phyloP scores from a whole-genome alignment of 2,888 invertebrate species.

The Lepidocyrtoides sp. region DNA sequence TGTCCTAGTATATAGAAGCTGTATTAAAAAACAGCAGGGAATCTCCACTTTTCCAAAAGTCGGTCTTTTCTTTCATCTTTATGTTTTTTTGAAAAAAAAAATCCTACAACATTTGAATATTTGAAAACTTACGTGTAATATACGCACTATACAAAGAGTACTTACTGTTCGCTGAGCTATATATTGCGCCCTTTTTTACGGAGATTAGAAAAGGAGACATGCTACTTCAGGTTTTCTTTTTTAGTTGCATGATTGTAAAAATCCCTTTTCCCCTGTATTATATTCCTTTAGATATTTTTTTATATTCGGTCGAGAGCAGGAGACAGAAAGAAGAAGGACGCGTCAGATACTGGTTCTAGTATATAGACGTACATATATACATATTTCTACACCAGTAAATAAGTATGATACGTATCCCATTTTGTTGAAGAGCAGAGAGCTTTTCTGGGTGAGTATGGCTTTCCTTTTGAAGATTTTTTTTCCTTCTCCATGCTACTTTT shows the following conservation, averaged over 20 bases:
- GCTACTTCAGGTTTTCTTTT: slow-evolving; percentile 54
- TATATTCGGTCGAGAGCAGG: neutral
- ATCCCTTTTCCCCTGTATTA: neutral
- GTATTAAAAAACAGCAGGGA: slow-evolving; percentile 48
- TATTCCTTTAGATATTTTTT: slow-evolving; percentile 22
- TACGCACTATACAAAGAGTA: neutral
- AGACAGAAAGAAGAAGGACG: slow-evolving; percentile 33
- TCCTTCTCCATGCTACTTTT: neutral
- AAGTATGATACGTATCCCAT: neutral
- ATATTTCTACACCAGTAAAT: neutral
- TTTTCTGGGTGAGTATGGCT: neutral
- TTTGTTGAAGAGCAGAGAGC: slow-evolving; percentile 4
- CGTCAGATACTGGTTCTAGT: neutral
- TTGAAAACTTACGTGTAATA: slow-evolving; percentile 12
- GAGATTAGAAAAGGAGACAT: slow-evolving; percentile 67
- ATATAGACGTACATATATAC: too few relatives aligned
- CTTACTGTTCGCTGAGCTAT: slow-evolving; percentile 45
- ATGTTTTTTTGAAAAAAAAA: slow-evolving; percentile 66
- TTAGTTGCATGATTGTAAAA: slow-evolving; percentile 67
- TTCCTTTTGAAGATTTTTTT: slow-evolving; percentile 18
- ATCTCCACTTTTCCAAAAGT: slow-evolving; percentile 58
- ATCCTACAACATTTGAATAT: slow-evolving; percentile 71
- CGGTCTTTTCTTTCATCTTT: slow-evolving; percentile 75
- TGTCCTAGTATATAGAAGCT: neutral
- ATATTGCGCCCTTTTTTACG: slow-evolving; percentile 49